phyloP scores from a whole-genome alignment of 2,797 vertebrate genomes.

The Takifugu ocellatus region DNA sequence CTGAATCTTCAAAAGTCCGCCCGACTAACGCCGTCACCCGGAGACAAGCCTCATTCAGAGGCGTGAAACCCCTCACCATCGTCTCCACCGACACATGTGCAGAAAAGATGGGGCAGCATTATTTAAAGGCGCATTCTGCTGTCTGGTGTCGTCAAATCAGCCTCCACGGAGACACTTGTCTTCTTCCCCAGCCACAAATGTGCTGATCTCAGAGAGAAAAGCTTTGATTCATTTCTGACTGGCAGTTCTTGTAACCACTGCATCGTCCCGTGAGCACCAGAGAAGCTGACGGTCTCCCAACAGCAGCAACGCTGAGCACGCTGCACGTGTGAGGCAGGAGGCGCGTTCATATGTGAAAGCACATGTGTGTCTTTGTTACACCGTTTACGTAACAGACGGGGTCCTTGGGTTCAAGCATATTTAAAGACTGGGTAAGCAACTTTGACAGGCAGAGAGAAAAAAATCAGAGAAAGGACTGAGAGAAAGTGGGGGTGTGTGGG shows the following conservation, averaged over 20 bases:
- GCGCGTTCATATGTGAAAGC: slow-evolving; percentile 50
- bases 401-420: slow-evolving; percentile 69
- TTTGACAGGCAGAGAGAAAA: slow-evolving; percentile 31
- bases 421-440: slow-evolving; percentile 60
- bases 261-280: slow-evolving; percentile 67
- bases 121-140: slow-evolving; percentile 37
- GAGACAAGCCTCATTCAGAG: too few species aligned
- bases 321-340: slow-evolving; percentile 37
- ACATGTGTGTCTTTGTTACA: slow-evolving; percentile 70
- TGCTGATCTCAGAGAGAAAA: slow-evolving; percentile 57
- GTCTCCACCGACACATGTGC: not conserved
- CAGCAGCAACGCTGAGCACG: slow-evolving; percentile 66
- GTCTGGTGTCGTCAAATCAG: slow-evolving; percentile 42
- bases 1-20: not conserved
- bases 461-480: slow-evolving; percentile 48
- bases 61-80: too few species aligned
- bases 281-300: slow-evolving; percentile 67
- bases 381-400: slow-evolving; percentile 66
- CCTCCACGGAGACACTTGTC: slow-evolving; percentile 41
- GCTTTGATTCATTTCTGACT: slow-evolving; percentile 73
- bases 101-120: slow-evolving; percentile 16
- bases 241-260: slow-evolving; percentile 75
- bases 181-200: slow-evolving; percentile 62
- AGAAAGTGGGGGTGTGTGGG: slow-evolving; percentile 29
- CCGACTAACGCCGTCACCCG: too few species aligned